Evolutionary conservation across 2,797 vertebrate species (phyloP), one percentile per base, ranked within the genome.

Genomic region (Gadopsis bispinosus): DNA sequence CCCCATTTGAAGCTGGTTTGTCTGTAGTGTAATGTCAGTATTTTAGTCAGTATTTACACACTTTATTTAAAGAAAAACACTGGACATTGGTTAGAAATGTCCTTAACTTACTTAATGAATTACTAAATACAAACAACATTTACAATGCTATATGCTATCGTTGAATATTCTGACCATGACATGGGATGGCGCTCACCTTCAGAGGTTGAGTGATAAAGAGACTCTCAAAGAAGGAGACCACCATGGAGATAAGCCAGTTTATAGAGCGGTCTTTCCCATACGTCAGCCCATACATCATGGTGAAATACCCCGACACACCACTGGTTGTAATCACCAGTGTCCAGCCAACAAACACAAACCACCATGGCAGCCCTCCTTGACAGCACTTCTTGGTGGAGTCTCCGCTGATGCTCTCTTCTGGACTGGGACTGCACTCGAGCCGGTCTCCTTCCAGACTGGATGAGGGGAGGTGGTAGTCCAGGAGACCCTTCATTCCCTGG

Each of bases 241-340:
- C 84, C 96, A 98, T 97, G 86, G 98, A 99, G 89, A 99, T 96
- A 20, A 99, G 95, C 98, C 98, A 99, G 88, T 95, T 97, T 77
- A 98, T 94, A 26, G 98, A 99, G 79, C 96, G 96, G n/a, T 97
- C 95, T 76, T 96, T 96, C 58, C 98, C 97, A 0, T 99, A 98
- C 1, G 96, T 97, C 80, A 99, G 92, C 35, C 97, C 97, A 0
- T 99, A 99, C 81, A 99, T 94, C 96, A 98, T 98, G 12, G 98
- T 99, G 74, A 98, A 98, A 91, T 97, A 99, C 74, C 93, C 97
- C 0, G 97, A 97, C 39, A 97, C 95, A 0, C 93, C 73, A 0
- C 97, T 97, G 66, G 97, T 98, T 59, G 93, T 93, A 0, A 86
- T 91, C 76, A 99, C 95, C 61, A 99, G 94, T 76, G 95, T 92